Base-by-base conservation (phyloP, 2,113 vertebrate genomes). In the Sander vitreus region DNA sequence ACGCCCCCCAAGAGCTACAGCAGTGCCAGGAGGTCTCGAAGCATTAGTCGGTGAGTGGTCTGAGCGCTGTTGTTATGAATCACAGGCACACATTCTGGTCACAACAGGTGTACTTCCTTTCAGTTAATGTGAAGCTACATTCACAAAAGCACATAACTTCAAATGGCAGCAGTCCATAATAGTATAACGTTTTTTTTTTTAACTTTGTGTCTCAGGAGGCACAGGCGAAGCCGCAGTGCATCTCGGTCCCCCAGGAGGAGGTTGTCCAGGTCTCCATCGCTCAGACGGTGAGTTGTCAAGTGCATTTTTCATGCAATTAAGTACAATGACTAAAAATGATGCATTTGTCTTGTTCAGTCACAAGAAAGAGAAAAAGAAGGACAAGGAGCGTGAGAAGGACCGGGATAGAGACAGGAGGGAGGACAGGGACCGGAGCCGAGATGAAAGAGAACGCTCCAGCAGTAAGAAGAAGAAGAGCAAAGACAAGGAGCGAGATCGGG, bases 311-410 rank as follows among this genome's bases (percentile, higher is more conserved):
- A 48, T 30, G 3, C 6, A 23, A 16, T 4, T 9, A 4, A 43
- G 30, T 12, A 1, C 13, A 27, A 1, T 9, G 14, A 14, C 30
- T 67, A 23, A 71, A 73, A 16, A 6, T 1, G 0, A 0, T 18
- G 0, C 0, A 21, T 86, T 23, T 59, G 2, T 69, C 21, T 1
- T 27, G 6, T 76, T 76, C 33, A 99, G 98, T 72, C 98, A 99
- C 88, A 99, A 99, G 96, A 99, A 99, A 48, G 98, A 99, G 68
- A 99, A 99, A 85, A 99, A 99, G 95, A 99, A 99, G 96, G 98
- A 99, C 62, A 99, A 99, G 84, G 98, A 98, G 14, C 96, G 97
- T 48, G 98, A 99, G 82, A 96, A 96, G 87, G 96, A 96, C 8
- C 89, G 97, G 5, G 97, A 98, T 33, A 89, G 97, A 71, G 97